Percentiles rank a stretch among this genome's conserved stretches.
Evolutionary conservation across 2,797 vertebrate genomes (phyloP).

Genomic region (Ptychobarbus kaznakovi): DNA sequence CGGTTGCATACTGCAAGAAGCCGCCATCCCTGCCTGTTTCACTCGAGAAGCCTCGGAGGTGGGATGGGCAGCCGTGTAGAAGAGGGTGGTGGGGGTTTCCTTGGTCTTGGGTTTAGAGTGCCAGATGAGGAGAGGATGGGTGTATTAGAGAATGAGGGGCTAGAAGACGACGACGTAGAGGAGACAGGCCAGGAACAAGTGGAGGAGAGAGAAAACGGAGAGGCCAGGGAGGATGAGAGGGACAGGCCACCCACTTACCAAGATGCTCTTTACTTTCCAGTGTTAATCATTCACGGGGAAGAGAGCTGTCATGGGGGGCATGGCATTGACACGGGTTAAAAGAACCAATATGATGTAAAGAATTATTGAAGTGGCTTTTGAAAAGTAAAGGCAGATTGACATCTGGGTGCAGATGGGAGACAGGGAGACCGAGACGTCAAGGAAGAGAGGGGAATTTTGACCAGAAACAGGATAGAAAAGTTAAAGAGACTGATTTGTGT

Average conservation of each 20-base stretch:
- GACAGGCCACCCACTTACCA: slow-evolving; percentile 78
- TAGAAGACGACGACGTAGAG: slow-evolving; percentile 58
- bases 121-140: slow-evolving; percentile 67
- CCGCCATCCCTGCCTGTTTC: slow-evolving; percentile 67
- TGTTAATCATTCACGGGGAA: slow-evolving; percentile 79
- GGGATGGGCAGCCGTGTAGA: slow-evolving; percentile 59
- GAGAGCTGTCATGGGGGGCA: slow-evolving; percentile 75
- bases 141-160: slow-evolving; percentile 64
- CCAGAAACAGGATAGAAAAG: slow-evolving; percentile 26
- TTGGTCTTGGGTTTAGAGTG: slow-evolving; percentile 74
- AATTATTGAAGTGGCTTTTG: slow-evolving; percentile 43
- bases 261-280: slow-evolving; percentile 79
- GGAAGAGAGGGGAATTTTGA: slow-evolving; percentile 13
- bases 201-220: slow-evolving; percentile 42
- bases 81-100: slow-evolving; percentile 66
- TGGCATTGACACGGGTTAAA: slow-evolving; percentile 59
- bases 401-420: slow-evolving; percentile 28
- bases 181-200: slow-evolving; percentile 43
- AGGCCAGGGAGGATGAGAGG: slow-evolving; percentile 61
- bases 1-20: slow-evolving; percentile 63
- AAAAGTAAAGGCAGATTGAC: slow-evolving; percentile 27
- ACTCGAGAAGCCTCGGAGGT: slow-evolving; percentile 67
- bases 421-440: slow-evolving; percentile 2
- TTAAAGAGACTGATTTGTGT: slow-evolving; percentile 24
- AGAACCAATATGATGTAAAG: slow-evolving; percentile 4